These are phyloP conservation scores for Saxicola maurus DNA, from an alignment of 2,797 vertebrate genomes.

Conservation along the genomic window DNA sequence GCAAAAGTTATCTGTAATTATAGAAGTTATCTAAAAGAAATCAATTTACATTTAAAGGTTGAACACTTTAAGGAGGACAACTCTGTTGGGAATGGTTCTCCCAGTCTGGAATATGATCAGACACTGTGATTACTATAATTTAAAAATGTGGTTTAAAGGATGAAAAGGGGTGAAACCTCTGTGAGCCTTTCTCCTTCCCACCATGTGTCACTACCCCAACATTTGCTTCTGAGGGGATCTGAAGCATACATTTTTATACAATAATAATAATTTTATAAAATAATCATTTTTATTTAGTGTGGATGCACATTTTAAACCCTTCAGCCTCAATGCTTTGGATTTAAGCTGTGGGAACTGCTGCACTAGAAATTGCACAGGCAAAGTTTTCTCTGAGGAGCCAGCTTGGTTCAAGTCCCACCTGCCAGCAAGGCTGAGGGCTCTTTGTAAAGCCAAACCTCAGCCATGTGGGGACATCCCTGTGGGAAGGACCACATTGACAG, in stretches of 20 bases:
- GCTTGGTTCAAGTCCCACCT: background rate
- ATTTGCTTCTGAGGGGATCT: background rate
- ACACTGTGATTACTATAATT: background rate
- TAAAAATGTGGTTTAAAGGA: background rate
- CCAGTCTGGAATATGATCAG: background rate
- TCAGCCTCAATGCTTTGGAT: background rate
- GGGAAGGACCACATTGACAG: background rate
- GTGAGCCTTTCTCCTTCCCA: background rate
- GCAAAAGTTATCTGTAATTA: background rate
- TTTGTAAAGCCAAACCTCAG: background rate
- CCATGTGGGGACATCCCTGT: rapidly evolving
- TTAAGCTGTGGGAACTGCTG: background rate
- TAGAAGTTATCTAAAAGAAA: background rate
- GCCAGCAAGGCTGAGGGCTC: background rate
- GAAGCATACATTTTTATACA: background rate
- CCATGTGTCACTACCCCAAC: background rate
- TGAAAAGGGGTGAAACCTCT: background rate
- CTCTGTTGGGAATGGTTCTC: background rate
- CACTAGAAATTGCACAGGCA: background rate
- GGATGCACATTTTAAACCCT: background rate
- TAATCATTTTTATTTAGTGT: background rate
- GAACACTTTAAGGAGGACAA: background rate
- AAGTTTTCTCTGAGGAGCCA: background rate
- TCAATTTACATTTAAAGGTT: background rate
- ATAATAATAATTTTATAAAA: background rate